Percentiles rank a stretch among this genome's conserved stretches.
phyloP scores from a whole-genome alignment of 1,140 invertebrate species.

The Tribolium madens region DNA sequence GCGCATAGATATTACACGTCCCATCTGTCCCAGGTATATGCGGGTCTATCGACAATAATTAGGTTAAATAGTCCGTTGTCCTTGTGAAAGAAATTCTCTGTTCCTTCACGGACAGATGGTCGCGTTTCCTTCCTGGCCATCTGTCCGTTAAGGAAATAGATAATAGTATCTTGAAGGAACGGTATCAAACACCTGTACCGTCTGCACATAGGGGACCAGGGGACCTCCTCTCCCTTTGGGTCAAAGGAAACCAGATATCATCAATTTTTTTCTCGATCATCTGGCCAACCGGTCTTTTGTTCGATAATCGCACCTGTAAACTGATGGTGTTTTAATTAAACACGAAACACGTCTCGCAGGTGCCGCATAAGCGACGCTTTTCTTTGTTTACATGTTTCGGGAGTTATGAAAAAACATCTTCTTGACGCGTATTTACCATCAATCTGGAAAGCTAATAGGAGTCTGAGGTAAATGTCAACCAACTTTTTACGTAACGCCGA shows the following conservation, averaged over 20 bases:
- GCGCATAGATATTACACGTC: not conserved
- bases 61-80: slow-evolving; percentile 21
- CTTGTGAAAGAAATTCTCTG: slow-evolving; percentile 21
- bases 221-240: slow-evolving; percentile 26
- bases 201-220: not conserved
- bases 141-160: slow-evolving; percentile 23
- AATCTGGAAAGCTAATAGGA: not conserved
- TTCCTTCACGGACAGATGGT: slow-evolving; percentile 32
- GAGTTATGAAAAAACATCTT: too few relatives aligned
- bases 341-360: slow-evolving; percentile 18
- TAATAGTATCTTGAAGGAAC: slow-evolving; percentile 38
- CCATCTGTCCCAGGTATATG: not conserved
- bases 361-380: not conserved
- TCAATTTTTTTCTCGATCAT: not conserved
- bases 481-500: slow-evolving; percentile 3
- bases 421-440: not conserved
- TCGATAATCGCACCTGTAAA: slow-evolving; percentile 10
- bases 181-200: slow-evolving; percentile 48
- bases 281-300: not conserved
- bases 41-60: slow-evolving; percentile 13
- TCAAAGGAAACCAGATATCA: slow-evolving; percentile 46
- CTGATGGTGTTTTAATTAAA: slow-evolving; percentile 30
- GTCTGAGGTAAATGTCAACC: slow-evolving; percentile 6
- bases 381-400: slow-evolving; percentile 16
- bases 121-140: slow-evolving; percentile 26